phyloP scores from a whole-genome alignment of 2,888 invertebrate genomes.

The Spialia ferax region DNA sequence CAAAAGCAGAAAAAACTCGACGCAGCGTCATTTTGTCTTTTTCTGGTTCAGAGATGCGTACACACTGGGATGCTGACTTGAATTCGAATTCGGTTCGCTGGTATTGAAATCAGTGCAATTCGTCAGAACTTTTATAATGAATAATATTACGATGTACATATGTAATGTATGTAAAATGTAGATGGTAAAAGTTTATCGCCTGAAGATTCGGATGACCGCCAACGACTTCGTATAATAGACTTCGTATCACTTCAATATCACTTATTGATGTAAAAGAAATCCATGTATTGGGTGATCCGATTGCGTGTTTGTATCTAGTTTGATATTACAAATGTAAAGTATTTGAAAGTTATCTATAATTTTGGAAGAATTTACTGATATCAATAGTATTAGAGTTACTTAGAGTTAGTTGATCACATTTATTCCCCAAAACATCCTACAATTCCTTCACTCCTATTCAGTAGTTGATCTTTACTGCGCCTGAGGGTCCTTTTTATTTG shows the following conservation, averaged over 20 bases:
- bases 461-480: conserved; percentile 13
- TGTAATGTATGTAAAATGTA: not conserved
- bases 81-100: conserved; percentile 12
- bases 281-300: too few species aligned
- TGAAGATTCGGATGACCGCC: too few species aligned
- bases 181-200: not conserved
- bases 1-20: conserved; percentile 50
- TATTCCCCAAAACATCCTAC: not conserved
- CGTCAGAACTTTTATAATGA: not conserved
- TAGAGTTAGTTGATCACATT: not conserved
- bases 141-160: not conserved
- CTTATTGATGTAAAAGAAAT: too few species aligned
- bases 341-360: too few species aligned
- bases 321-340: too few species aligned
- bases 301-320: too few species aligned
- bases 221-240: too few species aligned
- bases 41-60: conserved; percentile 34
- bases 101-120: not conserved
- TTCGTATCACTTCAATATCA: too few species aligned
- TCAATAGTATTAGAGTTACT: too few species aligned
- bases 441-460: conserved; percentile 8
- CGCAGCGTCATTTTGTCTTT: conserved; percentile 44
- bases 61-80: conserved; percentile 27
- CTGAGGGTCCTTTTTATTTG: conserved; percentile 27
- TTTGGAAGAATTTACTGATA: too few species aligned